Percentiles rank a stretch among this genome's conserved stretches.
phyloP scores from a whole-genome alignment of 2,797 vertebrate species.

The Sciaenops ocellatus region DNA sequence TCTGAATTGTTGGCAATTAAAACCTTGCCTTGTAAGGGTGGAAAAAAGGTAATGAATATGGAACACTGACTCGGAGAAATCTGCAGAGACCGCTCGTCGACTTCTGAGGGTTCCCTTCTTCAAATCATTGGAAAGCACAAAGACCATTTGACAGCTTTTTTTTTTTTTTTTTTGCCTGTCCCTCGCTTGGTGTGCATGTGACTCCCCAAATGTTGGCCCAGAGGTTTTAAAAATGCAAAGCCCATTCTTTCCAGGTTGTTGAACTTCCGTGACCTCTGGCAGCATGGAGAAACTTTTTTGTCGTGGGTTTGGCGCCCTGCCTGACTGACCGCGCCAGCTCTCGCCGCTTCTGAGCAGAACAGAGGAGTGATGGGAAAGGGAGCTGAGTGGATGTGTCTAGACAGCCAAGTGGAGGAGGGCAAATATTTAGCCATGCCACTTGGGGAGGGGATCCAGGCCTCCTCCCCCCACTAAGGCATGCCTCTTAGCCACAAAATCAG shows the following conservation, averaged over 20 bases:
- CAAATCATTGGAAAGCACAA: slow-evolving; percentile 76
- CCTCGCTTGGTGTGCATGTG: slow-evolving; percentile 49
- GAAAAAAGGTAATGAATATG: slow-evolving; percentile 83
- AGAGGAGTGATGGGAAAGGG: slow-evolving; percentile 62
- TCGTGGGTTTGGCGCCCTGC: slow-evolving; percentile 73
- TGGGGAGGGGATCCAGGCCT: slow-evolving; percentile 71
- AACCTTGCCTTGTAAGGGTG: slow-evolving; percentile 70
- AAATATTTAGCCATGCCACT: slow-evolving; percentile 87
- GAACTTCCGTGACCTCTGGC: slow-evolving; percentile 79
- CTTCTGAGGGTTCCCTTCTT: slow-evolving; percentile 77
- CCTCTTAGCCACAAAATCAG: slow-evolving; percentile 73
- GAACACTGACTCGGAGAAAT: slow-evolving; percentile 72
- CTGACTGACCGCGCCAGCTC: slow-evolving; percentile 75
- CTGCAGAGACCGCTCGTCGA: slow-evolving; percentile 74
- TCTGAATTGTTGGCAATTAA: slow-evolving; percentile 81
- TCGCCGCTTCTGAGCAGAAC: slow-evolving; percentile 65
- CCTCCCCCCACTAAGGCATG: slow-evolving; percentile 52
- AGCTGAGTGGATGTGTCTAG: slow-evolving; percentile 81
- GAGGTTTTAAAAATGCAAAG: slow-evolving; percentile 80
- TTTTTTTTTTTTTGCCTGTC: slow-evolving; percentile 31
- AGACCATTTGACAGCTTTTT: slow-evolving; percentile 76
- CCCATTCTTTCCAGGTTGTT: slow-evolving; percentile 78
- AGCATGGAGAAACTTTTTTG: slow-evolving; percentile 77
- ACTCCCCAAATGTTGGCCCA: slow-evolving; percentile 69
- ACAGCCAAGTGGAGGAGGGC: slow-evolving; percentile 81